Evolutionary conservation across 2,113 vertebrate species (phyloP), one percentile per base, ranked within the genome.

Genomic region (Balaeniceps rex): DNA sequence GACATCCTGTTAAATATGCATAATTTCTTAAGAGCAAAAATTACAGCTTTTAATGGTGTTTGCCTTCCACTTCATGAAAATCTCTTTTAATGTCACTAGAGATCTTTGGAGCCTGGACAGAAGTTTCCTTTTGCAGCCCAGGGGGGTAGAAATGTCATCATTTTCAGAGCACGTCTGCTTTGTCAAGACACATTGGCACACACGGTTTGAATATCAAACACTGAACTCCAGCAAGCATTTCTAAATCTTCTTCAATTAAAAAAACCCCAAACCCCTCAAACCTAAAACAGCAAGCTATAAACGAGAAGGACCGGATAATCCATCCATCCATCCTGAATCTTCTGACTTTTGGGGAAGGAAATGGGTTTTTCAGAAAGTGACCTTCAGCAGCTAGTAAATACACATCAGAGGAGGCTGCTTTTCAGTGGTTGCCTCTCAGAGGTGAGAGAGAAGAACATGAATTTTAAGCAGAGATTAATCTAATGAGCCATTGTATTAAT

Each of bases 1-100:
- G 90, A 87, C 90, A 95, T 88, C 68, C 69, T 80, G 93, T 94
- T 95, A 98, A 97, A 96, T 97, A 96, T 89, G 92, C 95, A 96
- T 91, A 87, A 92, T 91, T 96, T 91, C 87, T 96, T 94, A 94
- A 94, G 85, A 91, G 88, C 68, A 91, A 95, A 97, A 96, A 95
- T 97, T 97, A 88, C 78, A 87, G 90, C 85, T 91, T 92, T 94
- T 92, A 96, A 90, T 93, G 83, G 51, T 93, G 83, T 94, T 97
- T 97, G 93, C 91, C 40, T 96, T 94, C 76, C 74, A 71, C 97
- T 96, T 89, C 78, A 91, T 75, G 94, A 95, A 91, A 97, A 94
- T 91, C 78, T 69, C 87, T 76, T 94, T 91, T 93, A 90, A 92
- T 84, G 88, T 93, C 92, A 83, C 69, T 79, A 63, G 83, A 89